Base-by-base conservation (phyloP, 2,888 invertebrate genomes). In the Polylopha cassiicola region DNA sequence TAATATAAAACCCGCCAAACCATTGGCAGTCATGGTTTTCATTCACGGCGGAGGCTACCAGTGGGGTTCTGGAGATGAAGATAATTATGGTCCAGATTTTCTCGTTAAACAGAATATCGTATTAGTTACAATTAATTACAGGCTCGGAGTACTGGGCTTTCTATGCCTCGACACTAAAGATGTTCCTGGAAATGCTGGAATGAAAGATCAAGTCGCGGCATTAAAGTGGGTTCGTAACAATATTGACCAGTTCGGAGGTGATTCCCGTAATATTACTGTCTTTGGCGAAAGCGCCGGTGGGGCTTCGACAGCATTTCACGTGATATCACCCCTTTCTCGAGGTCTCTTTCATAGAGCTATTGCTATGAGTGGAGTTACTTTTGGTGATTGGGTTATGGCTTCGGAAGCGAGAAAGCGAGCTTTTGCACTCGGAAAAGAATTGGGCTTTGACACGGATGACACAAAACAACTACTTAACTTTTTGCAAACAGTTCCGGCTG, bases 151-250 rank as follows among this genome's bases (percentile, higher is more conserved):
- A 0, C 50, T 88, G 2, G 88, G 88, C 1, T 89, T 89, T 48
- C 61, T 89, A 1, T 87, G 87, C 14, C 73, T 88, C 1, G 71
- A 69, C 8, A 87, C 86, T 9, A 54, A 57, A 33, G 87, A 86
- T 26, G 87, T 87, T 0, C 88, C 89, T 0, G 89, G 90, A 2
- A 90, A 90, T 57, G 87, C 87, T 41, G 88, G 86, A 0, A 49
- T 88, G 9, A 88, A 87, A 48, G 73, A 73, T 22, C 70, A 70
- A 57, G 62, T 64, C 0, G 54, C 58, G 3, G 71, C 72, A 8
- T 39, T 72, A 10, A 61, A 50, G 36, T 73, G 72, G 71, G 57
- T 73, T 0, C 50, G 62, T 15, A 49, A 55, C 8, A 71, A 71
- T 30, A 67, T 73, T n/a, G 18, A 31, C 0, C 43, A 45, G 4